Evolutionary conservation across 1,140 invertebrate genomes (phyloP), one percentile per base, ranked within the genome.

Genomic region (Pogonomyrmex barbatus): DNA sequence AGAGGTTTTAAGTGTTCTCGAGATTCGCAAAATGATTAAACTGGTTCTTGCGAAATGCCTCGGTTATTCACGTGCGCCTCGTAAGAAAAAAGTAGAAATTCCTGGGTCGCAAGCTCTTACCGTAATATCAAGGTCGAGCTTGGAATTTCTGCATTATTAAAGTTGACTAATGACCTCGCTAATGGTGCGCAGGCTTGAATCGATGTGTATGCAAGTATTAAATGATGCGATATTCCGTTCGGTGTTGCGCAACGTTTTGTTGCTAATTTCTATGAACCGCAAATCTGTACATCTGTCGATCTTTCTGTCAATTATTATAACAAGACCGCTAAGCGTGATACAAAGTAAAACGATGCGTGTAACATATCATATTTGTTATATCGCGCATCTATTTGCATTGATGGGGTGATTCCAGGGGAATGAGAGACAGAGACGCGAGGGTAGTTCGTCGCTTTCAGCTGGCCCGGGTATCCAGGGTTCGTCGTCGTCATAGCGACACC

Each of bases 391-490:
- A 60, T 73, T 82, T 54, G 39, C 79, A 45, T 70, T 24, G 63
- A 54, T 42, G 54, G 24, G 24, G 42, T 56, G 47, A 79, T 68
- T 39, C 45, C 39, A 30, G 14, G 54, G 39, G 24, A 45, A 47
- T 17, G 63, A 45, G n/a, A 52, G n/a, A 14, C 58, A 75, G 73
- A 24, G 60, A 76, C 24, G 73, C 60, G 62, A 63, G 62, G 63
- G 76, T 81, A 12, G 60, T 78, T 39, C n/a, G 10, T 78, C 39
- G 60, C 62, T 82, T 71, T 68, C 52, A 85, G 83, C 58, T 62
- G 45, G 86, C 91, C 91, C 90, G 90, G 92, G 86, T 92, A 92
- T 92, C 90, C 89, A 91, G 91, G 91, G 84, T 90, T 73, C 86
- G 92, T 92, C 86, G 92, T 92, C 77, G 87, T 78, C 90, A 92